Evolutionary conservation across 2,888 invertebrate species (phyloP).

Genomic region (Busseola fusca): DNA sequence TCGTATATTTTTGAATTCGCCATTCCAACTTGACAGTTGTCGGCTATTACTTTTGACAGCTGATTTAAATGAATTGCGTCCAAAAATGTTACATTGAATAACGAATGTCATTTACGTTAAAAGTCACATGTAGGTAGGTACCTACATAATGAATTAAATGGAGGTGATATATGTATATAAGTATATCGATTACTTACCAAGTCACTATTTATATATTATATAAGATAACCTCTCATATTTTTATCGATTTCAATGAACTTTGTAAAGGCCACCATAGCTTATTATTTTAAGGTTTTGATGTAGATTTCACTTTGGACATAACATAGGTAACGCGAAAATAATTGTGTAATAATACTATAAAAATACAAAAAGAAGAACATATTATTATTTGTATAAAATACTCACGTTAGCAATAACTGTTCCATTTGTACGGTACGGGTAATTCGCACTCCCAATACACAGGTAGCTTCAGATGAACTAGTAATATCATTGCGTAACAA

Average conservation of each 20-base stretch:
- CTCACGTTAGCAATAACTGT: not conserved
- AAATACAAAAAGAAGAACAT: not conserved
- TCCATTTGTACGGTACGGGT: not conserved
- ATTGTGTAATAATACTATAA: not conserved
- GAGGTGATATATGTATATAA: not conserved
- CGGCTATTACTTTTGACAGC: slow-evolving; percentile 38
- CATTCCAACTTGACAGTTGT: slow-evolving; percentile 29
- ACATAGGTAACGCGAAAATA: not conserved
- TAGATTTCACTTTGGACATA: slow-evolving; percentile 10
- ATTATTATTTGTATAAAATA: not conserved
- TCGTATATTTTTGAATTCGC: slow-evolving; percentile 16
- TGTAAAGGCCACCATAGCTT: not conserved
- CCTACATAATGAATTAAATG: not conserved
- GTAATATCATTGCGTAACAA: slow-evolving; percentile 35
- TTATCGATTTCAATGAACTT: slow-evolving; percentile 2
- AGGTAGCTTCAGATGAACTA: slow-evolving; percentile 8
- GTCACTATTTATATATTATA: slow-evolving; percentile 14
- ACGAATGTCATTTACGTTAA: slow-evolving; percentile 16
- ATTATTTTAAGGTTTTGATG: not conserved
- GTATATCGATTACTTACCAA: slow-evolving; percentile 1
- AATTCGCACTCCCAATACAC: not conserved
- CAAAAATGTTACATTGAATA: slow-evolving; percentile 18
- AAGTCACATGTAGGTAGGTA: slow-evolving; percentile 2
- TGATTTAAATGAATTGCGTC: slow-evolving; percentile 39
- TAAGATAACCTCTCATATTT: not conserved